Evolutionary conservation across 2,888 invertebrate species (phyloP).

Genomic region (Pollenia griseotomentosa): DNA sequence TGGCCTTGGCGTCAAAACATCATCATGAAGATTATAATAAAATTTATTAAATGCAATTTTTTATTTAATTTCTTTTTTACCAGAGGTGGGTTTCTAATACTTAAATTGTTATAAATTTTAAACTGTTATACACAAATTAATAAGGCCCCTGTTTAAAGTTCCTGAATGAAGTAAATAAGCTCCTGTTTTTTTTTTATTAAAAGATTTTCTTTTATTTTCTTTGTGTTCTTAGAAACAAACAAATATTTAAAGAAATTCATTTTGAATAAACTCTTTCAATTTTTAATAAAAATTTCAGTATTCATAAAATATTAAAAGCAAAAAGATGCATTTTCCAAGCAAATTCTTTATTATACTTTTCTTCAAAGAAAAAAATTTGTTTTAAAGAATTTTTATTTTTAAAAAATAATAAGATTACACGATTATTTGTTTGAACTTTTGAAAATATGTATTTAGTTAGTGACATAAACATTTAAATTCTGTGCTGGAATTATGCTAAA

Average conservation of each 20-base stretch:
- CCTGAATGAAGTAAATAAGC: background rate
- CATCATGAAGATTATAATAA: background rate
- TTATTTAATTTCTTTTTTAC: background rate
- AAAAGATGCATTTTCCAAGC: slow-evolving; percentile 10
- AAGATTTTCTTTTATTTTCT: slow-evolving; percentile 10
- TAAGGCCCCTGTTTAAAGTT: background rate
- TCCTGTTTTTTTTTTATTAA: background rate
- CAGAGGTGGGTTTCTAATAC: background rate
- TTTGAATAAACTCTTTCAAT: background rate
- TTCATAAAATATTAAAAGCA: background rate
- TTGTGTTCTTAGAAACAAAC: slow-evolving; percentile 39
- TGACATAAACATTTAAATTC: slow-evolving; percentile 12
- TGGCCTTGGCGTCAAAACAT: slow-evolving; percentile 43
- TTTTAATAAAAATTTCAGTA: slow-evolving; percentile 1
- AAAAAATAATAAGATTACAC: background rate
- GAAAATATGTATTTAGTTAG: background rate
- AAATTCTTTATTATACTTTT: slow-evolving; percentile 19
- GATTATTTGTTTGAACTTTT: background rate
- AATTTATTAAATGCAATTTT: background rate
- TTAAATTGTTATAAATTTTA: too few species aligned
- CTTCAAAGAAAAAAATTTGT: slow-evolving; percentile 14
- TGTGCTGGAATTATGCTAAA: slow-evolving; percentile 2
- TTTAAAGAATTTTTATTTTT: slow-evolving; percentile 4
- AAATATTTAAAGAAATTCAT: slow-evolving; percentile 23
- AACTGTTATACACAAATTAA: background rate